Evolutionary conservation across 2,797 vertebrate species (phyloP), one percentile per base, ranked within the genome.

Genomic region (Aselliscus stoliczkanus): DNA sequence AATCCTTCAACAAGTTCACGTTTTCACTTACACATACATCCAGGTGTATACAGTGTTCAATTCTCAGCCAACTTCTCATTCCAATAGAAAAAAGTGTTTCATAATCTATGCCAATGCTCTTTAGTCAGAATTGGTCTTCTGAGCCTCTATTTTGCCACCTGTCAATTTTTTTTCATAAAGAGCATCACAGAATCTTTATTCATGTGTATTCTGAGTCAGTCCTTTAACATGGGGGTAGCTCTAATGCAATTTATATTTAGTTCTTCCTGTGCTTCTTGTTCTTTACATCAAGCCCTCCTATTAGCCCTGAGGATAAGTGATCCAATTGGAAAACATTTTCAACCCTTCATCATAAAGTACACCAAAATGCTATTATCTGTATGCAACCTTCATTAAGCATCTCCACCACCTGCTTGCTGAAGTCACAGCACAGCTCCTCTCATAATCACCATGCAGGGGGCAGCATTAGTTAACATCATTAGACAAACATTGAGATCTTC

Each of bases 381-480:
- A 99, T 73, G 73, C 82, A 97, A 52, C 98, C 98, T 70, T 98
- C 98, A 96, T 98, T 99, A 80, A 99, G 96, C 93, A 99, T 98
- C 97, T 98, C 98, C 69, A 99, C 98, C 2, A 99, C 98, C 98
- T 99, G 99, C 76, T 97, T 98, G 98, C 99, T 99, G 98, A 99
- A 99, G 44, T 99, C 98, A 15, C 99, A 99, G 96, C 99, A 98
- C 58, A 99, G 99, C 20, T 99, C 99, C 99, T 85, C 99, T 99
- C 98, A 99, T 99, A 96, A 99, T 99, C 12, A 99, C 98, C 99
- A 99, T 98, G 97, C 99, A 99, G 1, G 99, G 99, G 7, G 98
- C 99, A 7, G 99, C 98, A 77, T 97, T 99, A 97, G 99, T 97
- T 58, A 99, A 98, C 34, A 95, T 99, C 98, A 98, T 98, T 23